Conservation (phyloP, 1,140 invertebrate genomes). For the Physella acuta region DNA sequence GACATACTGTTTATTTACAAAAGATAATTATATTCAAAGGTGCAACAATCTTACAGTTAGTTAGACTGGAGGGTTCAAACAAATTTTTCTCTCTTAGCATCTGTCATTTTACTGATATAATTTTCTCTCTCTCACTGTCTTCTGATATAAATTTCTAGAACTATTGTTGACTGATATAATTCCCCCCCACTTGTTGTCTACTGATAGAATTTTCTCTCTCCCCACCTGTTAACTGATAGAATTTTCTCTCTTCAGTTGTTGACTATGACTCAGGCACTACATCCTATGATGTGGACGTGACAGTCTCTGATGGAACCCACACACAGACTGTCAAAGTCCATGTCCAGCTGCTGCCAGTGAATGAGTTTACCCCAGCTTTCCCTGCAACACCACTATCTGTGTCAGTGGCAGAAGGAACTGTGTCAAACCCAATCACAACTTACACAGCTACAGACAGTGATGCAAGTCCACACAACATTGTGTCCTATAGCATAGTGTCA, state of each 20-base stretch:
- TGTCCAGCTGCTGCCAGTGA: slow-evolving; percentile 35
- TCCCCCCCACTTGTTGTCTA: no score
- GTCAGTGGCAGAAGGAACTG: slow-evolving; percentile 32
- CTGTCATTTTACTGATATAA: not conserved
- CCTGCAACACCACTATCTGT: slow-evolving; percentile 20
- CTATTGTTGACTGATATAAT: no score
- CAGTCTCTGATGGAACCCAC: slow-evolving; percentile 33
- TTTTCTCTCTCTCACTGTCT: not conserved
- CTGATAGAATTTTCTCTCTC: no score
- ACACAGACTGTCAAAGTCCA: slow-evolving; percentile 30
- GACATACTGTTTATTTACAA: no score
- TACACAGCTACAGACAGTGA: slow-evolving; percentile 40
- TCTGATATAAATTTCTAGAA: no score
- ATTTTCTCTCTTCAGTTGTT: slow-evolving; percentile 26
- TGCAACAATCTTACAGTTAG: no score
- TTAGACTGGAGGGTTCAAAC: no score
- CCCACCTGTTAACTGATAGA: no score
- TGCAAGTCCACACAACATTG: slow-evolving; percentile 33
- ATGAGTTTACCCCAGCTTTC: slow-evolving; percentile 41
- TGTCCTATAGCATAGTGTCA: slow-evolving; percentile 29
- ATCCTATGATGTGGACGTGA: slow-evolving; percentile 33
- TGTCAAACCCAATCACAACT: slow-evolving; percentile 30
- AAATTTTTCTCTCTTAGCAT: no score
- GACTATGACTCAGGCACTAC: slow-evolving; percentile 42
- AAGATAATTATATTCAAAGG: no score